Evolutionary conservation across 1,140 invertebrate genomes (phyloP).

Genomic region (Drosophila takahashii): DNA sequence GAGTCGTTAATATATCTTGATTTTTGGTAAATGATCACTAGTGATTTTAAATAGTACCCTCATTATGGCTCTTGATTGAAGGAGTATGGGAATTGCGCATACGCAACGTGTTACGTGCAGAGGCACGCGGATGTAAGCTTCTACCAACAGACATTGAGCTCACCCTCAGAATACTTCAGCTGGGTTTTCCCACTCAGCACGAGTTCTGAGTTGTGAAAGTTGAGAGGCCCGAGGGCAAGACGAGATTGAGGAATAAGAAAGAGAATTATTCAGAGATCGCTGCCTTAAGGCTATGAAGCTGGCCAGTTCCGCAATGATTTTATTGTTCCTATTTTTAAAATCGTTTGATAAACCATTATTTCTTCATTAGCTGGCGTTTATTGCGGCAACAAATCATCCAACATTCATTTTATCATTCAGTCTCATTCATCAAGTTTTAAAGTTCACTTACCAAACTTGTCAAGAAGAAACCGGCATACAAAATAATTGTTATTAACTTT

Average conservation of each 20-base stretch:
- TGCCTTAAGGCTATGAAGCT: slow-evolving; percentile 10
- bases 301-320: slow-evolving; percentile 39
- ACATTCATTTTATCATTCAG: slow-evolving; percentile 16
- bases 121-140: slow-evolving; percentile 39
- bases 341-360: slow-evolving; percentile 4
- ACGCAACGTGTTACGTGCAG: slow-evolving; percentile 39
- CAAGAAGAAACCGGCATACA: slow-evolving; percentile 61
- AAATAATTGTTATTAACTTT: slow-evolving; percentile 37
- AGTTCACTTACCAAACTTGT: slow-evolving; percentile 78
- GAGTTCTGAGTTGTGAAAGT: slow-evolving; percentile 47
- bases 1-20: not conserved
- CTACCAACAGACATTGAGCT: slow-evolving; percentile 11
- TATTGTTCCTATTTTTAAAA: slow-evolving; percentile 15
- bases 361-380: slow-evolving; percentile 20
- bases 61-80: slow-evolving; percentile 8
- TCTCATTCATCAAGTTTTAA: slow-evolving; percentile 39
- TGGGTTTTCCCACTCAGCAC: slow-evolving; percentile 51
- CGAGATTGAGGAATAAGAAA: slow-evolving; percentile 2
- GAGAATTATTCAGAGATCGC: slow-evolving; percentile 24
- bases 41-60: not conserved
- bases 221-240: slow-evolving; percentile 3
- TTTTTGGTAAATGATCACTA: not conserved
- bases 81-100: slow-evolving; percentile 51
- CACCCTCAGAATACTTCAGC: slow-evolving; percentile 17
- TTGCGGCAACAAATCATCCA: slow-evolving; percentile 6